A percentile compares a stretch with the other conserved stretches of the same genome.
phyloP scores from a whole-genome alignment of 2,797 vertebrate species.

The Botia almorhae region DNA sequence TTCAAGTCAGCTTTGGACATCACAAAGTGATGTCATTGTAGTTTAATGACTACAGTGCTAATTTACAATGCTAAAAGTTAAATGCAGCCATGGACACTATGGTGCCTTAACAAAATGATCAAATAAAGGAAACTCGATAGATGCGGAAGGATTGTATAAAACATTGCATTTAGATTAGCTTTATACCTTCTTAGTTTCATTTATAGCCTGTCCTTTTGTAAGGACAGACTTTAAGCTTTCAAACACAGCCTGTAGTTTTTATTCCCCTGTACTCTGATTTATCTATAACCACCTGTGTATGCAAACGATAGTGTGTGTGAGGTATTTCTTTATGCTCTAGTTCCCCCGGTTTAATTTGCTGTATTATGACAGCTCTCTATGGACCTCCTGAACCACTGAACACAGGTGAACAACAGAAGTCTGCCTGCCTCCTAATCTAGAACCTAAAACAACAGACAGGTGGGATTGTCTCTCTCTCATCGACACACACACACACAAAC shows the following conservation, averaged over 20 bases:
- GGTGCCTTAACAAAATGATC: no score
- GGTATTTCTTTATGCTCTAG: slow-evolving; percentile 43
- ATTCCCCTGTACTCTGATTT: not conserved
- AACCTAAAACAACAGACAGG: slow-evolving; percentile 50
- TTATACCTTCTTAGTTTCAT: not conserved
- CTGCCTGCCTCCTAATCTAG: slow-evolving; percentile 14
- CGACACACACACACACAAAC: slow-evolving; percentile 4
- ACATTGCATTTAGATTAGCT: not conserved
- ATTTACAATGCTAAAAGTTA: no score
- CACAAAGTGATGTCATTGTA: no score
- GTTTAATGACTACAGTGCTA: no score
- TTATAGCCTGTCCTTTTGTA: not conserved
- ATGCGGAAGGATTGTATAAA: not conserved
- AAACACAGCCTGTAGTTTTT: not conserved
- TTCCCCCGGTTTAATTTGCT: slow-evolving; percentile 41
- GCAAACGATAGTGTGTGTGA: slow-evolving; percentile 21
- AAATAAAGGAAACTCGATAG: no score
- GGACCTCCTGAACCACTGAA: slow-evolving; percentile 42
- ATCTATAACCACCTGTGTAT: slow-evolving; percentile 6
- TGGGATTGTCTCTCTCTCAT: slow-evolving; percentile 26
- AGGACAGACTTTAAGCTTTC: no score
- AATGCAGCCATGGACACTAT: no score
- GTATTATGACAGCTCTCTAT: slow-evolving; percentile 46
- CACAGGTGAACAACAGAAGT: slow-evolving; percentile 44
- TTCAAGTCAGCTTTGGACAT: no score